Percentiles rank a stretch among this genome's conserved stretches.
These are phyloP conservation scores for Proales similis DNA, from an alignment of 1,140 invertebrate species.

Conservation along the genomic window DNA sequence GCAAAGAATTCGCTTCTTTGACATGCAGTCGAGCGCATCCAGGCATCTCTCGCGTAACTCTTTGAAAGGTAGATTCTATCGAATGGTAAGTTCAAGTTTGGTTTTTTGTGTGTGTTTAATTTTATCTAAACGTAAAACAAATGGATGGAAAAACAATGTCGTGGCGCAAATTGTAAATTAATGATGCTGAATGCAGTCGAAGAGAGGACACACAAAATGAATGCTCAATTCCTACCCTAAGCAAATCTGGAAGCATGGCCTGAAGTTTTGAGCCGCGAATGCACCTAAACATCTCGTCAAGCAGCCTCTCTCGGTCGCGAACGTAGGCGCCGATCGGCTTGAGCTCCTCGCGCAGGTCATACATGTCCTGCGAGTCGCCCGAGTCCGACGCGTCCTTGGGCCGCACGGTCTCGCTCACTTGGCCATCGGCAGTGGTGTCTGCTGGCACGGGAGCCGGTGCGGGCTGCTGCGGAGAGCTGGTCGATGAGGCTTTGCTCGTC, in stretches of 20 bases:
- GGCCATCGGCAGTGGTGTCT: too few species aligned
- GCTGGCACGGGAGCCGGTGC: too few species aligned
- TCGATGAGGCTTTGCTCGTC: too few species aligned
- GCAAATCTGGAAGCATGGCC: conserved; percentile 45
- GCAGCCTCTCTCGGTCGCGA: conserved; percentile 43
- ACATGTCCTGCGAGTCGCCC: conserved; percentile 17
- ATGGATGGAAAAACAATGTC: neutral
- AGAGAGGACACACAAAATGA: neutral
- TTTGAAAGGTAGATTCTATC: conserved; percentile 44
- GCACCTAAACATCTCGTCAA: conserved; percentile 47
- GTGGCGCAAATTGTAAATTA: neutral
- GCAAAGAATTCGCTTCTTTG: conserved; percentile 48
- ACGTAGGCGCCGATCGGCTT: conserved; percentile 45
- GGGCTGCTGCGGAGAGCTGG: too few species aligned
- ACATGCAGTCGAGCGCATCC: conserved; percentile 52
- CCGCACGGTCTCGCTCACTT: too few species aligned
- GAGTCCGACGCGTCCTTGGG: conserved; percentile 2
- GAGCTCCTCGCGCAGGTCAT: conserved; percentile 46
- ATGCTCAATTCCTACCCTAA: conserved; percentile 43
- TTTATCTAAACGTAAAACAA: conserved; percentile 15
- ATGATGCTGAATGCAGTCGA: neutral
- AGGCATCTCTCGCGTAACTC: conserved; percentile 47
- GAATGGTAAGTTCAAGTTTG: too few species aligned
- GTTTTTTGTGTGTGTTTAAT: neutral
- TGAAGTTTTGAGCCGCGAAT: conserved; percentile 44